Conservation (phyloP, 2,113 vertebrate genomes). For the Cyprinodon variegatus region DNA sequence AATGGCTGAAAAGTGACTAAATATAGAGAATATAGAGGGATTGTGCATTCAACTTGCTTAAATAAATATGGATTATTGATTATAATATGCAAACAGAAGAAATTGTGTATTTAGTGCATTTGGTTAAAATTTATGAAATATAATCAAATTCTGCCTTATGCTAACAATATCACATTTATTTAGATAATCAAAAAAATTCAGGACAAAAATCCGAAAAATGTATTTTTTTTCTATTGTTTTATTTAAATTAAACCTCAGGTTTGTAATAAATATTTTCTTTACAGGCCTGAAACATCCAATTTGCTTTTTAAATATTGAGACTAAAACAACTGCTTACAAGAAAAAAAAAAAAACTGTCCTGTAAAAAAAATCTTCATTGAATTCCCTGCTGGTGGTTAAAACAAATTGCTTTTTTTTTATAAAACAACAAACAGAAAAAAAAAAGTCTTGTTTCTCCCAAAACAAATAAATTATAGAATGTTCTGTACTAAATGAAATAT, state of each 20-base stretch:
- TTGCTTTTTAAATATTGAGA: neutral
- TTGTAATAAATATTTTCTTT: neutral
- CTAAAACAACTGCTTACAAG: neutral
- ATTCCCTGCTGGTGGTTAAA: neutral
- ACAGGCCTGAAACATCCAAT: no score
- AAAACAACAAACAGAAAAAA: no score
- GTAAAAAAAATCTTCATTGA: neutral
- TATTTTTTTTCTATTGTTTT: neutral
- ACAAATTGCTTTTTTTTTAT: neutral
- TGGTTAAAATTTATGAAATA: neutral
- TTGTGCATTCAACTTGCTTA: no score
- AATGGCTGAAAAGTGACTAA: no score
- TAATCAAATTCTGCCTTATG: neutral
- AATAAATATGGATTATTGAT: no score
- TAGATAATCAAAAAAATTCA: neutral
- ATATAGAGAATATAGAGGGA: no score
- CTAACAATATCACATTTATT: neutral
- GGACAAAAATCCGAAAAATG: neutral
- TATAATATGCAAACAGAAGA: no score
- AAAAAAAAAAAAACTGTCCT: neutral
- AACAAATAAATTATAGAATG: constrained; percentile 8
- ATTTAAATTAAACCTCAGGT: neutral
- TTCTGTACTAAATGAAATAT: constrained; percentile 2
- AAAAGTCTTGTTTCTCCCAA: neutral
- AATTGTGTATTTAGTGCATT: no score